Base-by-base conservation (phyloP, 2,888 invertebrate species). In the Cerastoderma edule region DNA sequence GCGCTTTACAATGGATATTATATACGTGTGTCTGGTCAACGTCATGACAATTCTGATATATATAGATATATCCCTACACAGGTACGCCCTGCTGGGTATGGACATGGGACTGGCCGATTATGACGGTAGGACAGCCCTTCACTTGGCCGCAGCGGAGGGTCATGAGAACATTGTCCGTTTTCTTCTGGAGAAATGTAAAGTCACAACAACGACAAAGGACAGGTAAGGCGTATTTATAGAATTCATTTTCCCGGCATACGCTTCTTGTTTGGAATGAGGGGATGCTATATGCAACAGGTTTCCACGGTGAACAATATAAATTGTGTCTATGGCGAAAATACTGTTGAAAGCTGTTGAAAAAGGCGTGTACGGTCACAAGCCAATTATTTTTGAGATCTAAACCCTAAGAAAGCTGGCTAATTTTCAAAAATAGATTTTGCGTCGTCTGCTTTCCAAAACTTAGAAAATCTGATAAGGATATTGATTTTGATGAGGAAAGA, bases 121-220 rank as follows among this genome's bases (percentile, higher is more conserved):
- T 92, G 98, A 99, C 91, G 97, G 98, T 0, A 95, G 99, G 22
- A 98, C 98, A 2, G 98, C 99, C 1, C 94, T 99, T 56, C 99
- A 99, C 93, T 94, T 99, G 88, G 97, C 98, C 0, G 96, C 98
- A 0, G 96, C 98, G 16, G 99, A 99, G 93, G 99, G 99, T 0
- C 98, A 99, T 89, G 93, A 96, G 48, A 95, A 96, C 80, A 97
- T 97, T 90, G 97, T 98, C 0, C 95, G 96, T 91, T 98, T 98
- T 93, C 94, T 98, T 35, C 94, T 98, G 69, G 96, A 96, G 82
- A 96, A 97, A 84, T 98, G 98, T 90, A 94, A 95, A 48, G 97
- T 97, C 0, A 95, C 95, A 2, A 94, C 95, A 85, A 94, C 95
- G 87, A 95, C 96, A 2, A 95, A 95, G 85, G 98, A 98, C 94